Conservation (phyloP, 2,888 invertebrate genomes). For the Trichopria drosophilae region DNA sequence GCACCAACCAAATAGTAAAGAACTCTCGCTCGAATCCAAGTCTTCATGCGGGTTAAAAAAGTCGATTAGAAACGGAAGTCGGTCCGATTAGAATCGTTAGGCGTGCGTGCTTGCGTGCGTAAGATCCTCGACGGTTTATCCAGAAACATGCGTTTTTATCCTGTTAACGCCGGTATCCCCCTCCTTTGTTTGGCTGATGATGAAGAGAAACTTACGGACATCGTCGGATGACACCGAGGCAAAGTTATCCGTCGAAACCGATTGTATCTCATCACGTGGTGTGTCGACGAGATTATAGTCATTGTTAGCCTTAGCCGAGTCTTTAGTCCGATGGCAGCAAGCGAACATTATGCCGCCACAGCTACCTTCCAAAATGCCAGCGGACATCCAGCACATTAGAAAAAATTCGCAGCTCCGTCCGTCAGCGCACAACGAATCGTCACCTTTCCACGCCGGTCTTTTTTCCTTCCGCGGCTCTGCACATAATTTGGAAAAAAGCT, state of each 20-base stretch:
- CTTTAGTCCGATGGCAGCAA: slow-evolving; percentile 75
- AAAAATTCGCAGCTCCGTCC: slow-evolving; percentile 89
- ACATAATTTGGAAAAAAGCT: too few relatives aligned
- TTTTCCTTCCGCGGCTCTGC: slow-evolving; percentile 56
- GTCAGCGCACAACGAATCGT: slow-evolving; percentile 67
- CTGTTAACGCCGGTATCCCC: too few relatives aligned
- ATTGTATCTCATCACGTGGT: slow-evolving; percentile 52
- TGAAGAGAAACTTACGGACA: slow-evolving; percentile 62
- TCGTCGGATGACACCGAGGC: slow-evolving; percentile 62
- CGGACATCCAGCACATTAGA: slow-evolving; percentile 88
- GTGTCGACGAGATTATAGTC: slow-evolving; percentile 54
- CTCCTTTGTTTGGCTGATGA: too few relatives aligned
- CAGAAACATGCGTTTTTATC: too few relatives aligned
- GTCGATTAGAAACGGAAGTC: too few relatives aligned
- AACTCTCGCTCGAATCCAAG: too few relatives aligned
- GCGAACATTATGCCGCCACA: slow-evolving; percentile 82
- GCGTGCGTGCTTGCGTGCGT: too few relatives aligned
- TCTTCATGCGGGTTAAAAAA: too few relatives aligned
- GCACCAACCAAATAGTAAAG: too few relatives aligned
- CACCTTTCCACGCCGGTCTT: slow-evolving; percentile 56
- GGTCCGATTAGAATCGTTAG: too few relatives aligned
- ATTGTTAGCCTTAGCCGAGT: slow-evolving; percentile 53
- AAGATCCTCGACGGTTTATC: too few relatives aligned
- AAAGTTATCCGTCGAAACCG: slow-evolving; percentile 60
- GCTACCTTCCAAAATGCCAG: slow-evolving; percentile 82